Evolutionary conservation across 2,888 invertebrate genomes (phyloP).

Genomic region (Cinara cedri): DNA sequence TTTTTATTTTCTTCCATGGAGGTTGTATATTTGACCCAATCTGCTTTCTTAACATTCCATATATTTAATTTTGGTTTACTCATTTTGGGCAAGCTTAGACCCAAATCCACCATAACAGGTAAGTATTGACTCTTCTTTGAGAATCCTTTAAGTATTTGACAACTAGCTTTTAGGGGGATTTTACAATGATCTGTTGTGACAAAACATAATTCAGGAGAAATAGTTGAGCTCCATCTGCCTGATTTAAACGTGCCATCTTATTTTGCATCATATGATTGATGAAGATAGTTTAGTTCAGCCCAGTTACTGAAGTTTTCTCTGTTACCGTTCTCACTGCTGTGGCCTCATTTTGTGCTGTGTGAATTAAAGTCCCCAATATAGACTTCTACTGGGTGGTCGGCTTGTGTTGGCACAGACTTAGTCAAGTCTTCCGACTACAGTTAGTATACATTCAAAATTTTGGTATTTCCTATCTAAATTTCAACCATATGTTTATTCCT

Average conservation of each 20-base stretch:
- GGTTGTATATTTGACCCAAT: slow-evolving; percentile 15
- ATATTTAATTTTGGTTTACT: slow-evolving; percentile 19
- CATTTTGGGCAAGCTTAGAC: background rate
- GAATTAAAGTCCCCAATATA: slow-evolving; percentile 55
- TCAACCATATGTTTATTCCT: slow-evolving; percentile 30
- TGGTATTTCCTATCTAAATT: slow-evolving; percentile 46
- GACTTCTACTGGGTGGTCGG: slow-evolving; percentile 32
- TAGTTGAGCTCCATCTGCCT: background rate
- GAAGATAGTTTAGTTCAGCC: slow-evolving; percentile 1
- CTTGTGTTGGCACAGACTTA: slow-evolving; percentile 20
- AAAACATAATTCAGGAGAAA: background rate
- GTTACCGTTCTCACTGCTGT: slow-evolving; percentile 17
- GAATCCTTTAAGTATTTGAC: background rate
- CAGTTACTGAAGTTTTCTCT: slow-evolving; percentile 37
- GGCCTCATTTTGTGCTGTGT: slow-evolving; percentile 52
- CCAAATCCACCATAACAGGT: background rate
- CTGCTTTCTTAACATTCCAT: background rate
- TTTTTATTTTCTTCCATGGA: slow-evolving; percentile 16
- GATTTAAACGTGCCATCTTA: background rate
- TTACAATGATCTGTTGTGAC: background rate
- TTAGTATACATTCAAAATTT: slow-evolving; percentile 33
- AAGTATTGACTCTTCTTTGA: background rate
- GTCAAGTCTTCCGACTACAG: slow-evolving; percentile 32
- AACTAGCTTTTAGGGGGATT: background rate
- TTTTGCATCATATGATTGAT: too few relatives aligned